phyloP scores from a whole-genome alignment of 2,113 vertebrate genomes.

The Saccopteryx bilineata region DNA sequence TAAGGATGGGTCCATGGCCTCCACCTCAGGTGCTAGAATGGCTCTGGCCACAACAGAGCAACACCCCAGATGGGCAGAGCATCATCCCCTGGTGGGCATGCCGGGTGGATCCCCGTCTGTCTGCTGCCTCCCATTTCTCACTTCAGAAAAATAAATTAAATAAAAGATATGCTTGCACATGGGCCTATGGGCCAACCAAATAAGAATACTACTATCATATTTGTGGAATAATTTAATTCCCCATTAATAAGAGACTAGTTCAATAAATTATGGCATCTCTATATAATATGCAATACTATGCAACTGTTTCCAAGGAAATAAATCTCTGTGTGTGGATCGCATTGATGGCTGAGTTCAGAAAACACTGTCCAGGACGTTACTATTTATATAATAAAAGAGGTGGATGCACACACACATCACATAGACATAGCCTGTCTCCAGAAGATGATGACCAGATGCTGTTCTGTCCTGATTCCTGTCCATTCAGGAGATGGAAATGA shows the following conservation, averaged over 20 bases:
- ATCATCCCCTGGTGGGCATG: too few relatives aligned
- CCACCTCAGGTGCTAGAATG: too few relatives aligned
- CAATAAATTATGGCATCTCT: not conserved
- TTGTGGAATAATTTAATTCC: not conserved
- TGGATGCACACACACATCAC: not conserved
- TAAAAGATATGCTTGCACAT: not conserved
- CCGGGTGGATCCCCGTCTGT: too few relatives aligned
- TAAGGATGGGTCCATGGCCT: too few relatives aligned
- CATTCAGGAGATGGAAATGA: not conserved
- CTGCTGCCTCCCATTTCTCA: too few relatives aligned
- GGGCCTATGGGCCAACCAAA: not conserved
- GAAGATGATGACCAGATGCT: not conserved
- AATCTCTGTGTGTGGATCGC: not conserved
- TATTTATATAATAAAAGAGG: not conserved
- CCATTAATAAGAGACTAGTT: not conserved
- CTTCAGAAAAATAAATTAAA: too few relatives aligned
- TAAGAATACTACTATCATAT: not conserved
- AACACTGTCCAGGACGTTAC: not conserved
- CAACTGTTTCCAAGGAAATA: not conserved
- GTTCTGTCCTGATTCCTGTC: not conserved
- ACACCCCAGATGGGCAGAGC: too few relatives aligned
- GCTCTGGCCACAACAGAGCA: too few relatives aligned
- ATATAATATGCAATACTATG: not conserved
- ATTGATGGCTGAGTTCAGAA: not conserved
- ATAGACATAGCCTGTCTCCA: not conserved